Conservation (phyloP, 92 coral and sea anemone species). For the Muricea muricata region DNA sequence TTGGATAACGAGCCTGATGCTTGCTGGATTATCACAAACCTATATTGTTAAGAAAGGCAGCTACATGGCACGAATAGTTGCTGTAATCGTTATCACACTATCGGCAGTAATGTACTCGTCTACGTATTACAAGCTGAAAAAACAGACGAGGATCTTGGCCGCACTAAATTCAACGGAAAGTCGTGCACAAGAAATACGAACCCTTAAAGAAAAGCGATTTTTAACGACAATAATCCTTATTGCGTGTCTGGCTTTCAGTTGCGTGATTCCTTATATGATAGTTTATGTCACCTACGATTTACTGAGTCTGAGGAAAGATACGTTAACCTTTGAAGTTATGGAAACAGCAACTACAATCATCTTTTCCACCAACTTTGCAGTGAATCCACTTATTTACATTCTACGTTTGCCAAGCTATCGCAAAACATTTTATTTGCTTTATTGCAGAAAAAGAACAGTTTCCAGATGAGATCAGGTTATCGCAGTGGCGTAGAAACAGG, state of each 20-base stretch:
- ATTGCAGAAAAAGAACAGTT: background rate
- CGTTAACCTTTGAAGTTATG: too few relatives aligned
- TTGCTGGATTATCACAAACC: background rate
- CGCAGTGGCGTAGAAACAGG: background rate
- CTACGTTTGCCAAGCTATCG: background rate
- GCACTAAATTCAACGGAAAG: background rate
- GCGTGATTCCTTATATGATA: background rate
- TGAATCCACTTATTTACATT: background rate
- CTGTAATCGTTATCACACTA: background rate
- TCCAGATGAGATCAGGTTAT: too few relatives aligned
- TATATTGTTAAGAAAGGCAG: too few relatives aligned
- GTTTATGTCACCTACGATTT: too few relatives aligned
- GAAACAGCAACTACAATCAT: too few relatives aligned
- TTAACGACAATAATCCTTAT: background rate
- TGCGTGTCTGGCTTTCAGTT: background rate
- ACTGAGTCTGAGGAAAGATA: too few relatives aligned
- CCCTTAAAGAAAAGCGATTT: background rate
- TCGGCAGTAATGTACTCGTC: background rate
- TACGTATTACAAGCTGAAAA: background rate
- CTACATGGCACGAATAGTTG: background rate
- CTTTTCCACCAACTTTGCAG: background rate
- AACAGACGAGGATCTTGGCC: background rate
- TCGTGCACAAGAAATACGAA: background rate
- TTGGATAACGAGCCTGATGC: background rate
- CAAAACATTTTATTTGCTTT: background rate